Evolutionary conservation across 2,113 vertebrate species (phyloP).

Genomic region (Lamprologus lemairii): DNA sequence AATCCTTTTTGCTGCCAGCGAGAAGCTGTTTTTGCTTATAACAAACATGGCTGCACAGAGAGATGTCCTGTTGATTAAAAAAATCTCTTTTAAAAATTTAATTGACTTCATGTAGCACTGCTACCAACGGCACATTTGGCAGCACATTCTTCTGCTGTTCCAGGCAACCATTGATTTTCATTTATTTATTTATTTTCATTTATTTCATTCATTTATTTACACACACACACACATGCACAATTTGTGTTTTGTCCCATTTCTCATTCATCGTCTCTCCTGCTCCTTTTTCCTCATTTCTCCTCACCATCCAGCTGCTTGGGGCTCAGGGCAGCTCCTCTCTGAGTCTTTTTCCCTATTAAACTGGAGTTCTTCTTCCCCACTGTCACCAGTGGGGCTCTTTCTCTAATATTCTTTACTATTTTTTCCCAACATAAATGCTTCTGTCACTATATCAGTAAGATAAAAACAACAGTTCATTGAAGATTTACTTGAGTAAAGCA

Average conservation of each 20-base stretch:
- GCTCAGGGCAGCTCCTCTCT: rapidly evolving
- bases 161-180: not conserved
- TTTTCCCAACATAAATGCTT: not conserved
- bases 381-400: not conserved
- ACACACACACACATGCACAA: not conserved
- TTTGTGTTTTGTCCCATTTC: not conserved
- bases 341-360: not conserved
- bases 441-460: rapidly evolving
- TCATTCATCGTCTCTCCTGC: not conserved
- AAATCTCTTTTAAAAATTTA: not conserved
- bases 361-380: not conserved
- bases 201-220: not conserved
- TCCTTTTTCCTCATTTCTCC: not conserved
- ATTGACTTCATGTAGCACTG: not conserved
- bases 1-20: not conserved
- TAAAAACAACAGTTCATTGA: not conserved
- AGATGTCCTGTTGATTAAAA: not conserved
- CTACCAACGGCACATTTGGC: not conserved
- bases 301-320: not conserved
- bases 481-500: not conserved
- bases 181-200: not conserved
- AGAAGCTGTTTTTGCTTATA: not conserved
- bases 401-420: not conserved
- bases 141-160: not conserved
- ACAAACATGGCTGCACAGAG: not conserved